These are phyloP conservation scores for Nothobranchius kuhntae DNA, from an alignment of 2,113 vertebrate species.

Conservation along the genomic window DNA sequence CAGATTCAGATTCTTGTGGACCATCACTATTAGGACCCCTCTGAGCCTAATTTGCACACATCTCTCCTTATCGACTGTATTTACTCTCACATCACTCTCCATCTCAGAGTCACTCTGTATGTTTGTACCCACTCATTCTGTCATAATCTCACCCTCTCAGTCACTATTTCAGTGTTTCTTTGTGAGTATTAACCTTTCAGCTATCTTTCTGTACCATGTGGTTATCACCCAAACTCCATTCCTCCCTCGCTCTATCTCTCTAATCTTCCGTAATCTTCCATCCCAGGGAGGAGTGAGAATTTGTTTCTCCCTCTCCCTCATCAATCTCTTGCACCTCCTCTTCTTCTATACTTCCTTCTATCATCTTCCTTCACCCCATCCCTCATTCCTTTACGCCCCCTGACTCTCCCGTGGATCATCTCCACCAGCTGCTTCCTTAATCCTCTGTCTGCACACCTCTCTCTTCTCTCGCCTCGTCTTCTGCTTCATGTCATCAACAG, in stretches of 20 bases:
- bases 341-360: conserved; percentile 36
- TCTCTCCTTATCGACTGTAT: conserved; percentile 52
- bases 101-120: conserved; percentile 6
- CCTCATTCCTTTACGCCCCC: conserved; percentile 3
- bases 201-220: conserved; percentile 73
- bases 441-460: conserved; percentile 53
- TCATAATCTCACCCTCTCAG: conserved; percentile 43
- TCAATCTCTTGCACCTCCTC: conserved; percentile 75
- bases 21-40: conserved; percentile 57
- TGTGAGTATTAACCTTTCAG: conserved; percentile 73
- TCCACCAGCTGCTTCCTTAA: conserved; percentile 66
- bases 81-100: conserved; percentile 46
- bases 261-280: conserved; percentile 83
- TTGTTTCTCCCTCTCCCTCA: conserved; percentile 79
- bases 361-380: conserved; percentile 21
- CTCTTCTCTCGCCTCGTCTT: conserved; percentile 35
- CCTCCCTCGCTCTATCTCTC: conserved; percentile 66
- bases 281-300: conserved; percentile 83
- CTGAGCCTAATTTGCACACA: conserved; percentile 57
- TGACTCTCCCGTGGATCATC: conserved; percentile 51
- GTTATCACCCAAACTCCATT: conserved; percentile 76
- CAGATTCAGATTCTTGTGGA: conserved; percentile 52
- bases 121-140: conserved; percentile 36
- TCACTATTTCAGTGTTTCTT: conserved; percentile 36
- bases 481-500: conserved; percentile 52